These are phyloP conservation scores for Zophobas atratus DNA, from an alignment of 1,140 invertebrate species.

Conservation along the genomic window DNA sequence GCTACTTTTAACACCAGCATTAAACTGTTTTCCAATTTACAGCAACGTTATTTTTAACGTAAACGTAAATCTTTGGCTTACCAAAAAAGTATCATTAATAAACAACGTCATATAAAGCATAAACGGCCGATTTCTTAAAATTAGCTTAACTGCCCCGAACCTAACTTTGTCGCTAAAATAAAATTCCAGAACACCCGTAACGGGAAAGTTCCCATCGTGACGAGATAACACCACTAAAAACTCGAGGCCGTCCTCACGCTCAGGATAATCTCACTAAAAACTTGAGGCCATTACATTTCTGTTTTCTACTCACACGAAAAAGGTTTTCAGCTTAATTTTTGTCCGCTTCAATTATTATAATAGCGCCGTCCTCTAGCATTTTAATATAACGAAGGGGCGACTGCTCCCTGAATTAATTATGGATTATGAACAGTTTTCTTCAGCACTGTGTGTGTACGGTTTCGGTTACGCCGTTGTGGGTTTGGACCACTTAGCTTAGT, in stretches of 20 bases:
- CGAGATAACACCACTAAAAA: conserved; percentile 27
- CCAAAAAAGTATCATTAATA: too few species aligned
- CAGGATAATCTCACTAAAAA: conserved; percentile 38
- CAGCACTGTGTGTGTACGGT: neutral
- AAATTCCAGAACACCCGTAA: conserved; percentile 10
- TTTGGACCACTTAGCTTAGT: conserved; percentile 28
- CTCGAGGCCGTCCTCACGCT: conserved; percentile 22
- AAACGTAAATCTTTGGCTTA: too few species aligned
- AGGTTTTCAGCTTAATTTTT: conserved; percentile 34
- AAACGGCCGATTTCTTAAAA: too few species aligned
- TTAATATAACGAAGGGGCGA: conserved; percentile 6
- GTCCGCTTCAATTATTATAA: conserved; percentile 35
- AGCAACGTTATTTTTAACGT: too few species aligned
- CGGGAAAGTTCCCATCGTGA: conserved; percentile 12
- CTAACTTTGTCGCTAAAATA: conserved; percentile 8
- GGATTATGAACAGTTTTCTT: conserved; percentile 18
- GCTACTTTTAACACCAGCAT: too few species aligned
- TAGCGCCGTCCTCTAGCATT: conserved; percentile 13
- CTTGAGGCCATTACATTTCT: conserved; percentile 36
- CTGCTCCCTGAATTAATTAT: conserved; percentile 22
- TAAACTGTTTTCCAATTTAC: too few species aligned
- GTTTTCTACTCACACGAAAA: conserved; percentile 30
- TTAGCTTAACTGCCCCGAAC: too few species aligned
- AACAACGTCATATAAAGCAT: too few species aligned
- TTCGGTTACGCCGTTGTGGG: conserved; percentile 11